phyloP scores from a whole-genome alignment of 2,888 invertebrate genomes.

The Athrips mouffetella region DNA sequence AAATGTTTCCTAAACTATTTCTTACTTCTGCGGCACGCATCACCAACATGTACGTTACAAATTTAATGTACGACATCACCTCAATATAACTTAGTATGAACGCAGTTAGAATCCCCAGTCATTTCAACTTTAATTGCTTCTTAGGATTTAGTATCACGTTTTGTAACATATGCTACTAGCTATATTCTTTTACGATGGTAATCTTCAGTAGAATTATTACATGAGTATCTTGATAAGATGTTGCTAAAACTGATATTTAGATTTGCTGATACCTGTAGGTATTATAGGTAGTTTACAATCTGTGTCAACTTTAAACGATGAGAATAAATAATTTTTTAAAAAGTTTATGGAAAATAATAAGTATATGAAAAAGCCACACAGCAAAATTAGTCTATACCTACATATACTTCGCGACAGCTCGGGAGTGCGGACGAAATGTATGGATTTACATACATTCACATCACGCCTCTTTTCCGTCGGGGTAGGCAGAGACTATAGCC shows the following conservation, averaged over 20 bases:
- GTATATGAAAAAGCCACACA: too few relatives aligned
- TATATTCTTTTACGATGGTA: conserved; percentile 14
- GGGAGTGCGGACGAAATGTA: too few relatives aligned
- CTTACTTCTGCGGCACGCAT: not conserved
- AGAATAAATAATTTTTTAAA: too few relatives aligned
- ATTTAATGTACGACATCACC: conserved; percentile 5
- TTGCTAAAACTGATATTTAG: not conserved
- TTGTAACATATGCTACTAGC: conserved; percentile 23
- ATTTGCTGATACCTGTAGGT: not conserved
- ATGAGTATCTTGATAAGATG: not conserved
- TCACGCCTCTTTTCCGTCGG: too few relatives aligned
- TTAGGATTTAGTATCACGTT: conserved; percentile 32
- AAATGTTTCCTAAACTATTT: too few relatives aligned
- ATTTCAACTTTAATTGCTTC: conserved; percentile 39
- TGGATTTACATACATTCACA: too few relatives aligned
- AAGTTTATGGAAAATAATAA: too few relatives aligned
- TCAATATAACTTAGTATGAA: conserved; percentile 24
- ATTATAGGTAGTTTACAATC: too few relatives aligned
- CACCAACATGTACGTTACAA: conserved; percentile 6
- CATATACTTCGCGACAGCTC: too few relatives aligned
- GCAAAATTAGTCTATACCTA: too few relatives aligned
- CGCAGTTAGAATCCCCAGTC: conserved; percentile 30
- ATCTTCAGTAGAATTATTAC: conserved; percentile 2
- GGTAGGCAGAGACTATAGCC: too few relatives aligned
- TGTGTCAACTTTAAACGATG: too few relatives aligned